Conservation (phyloP, 2,797 vertebrate species). For the Champsocephalus gunnari region DNA sequence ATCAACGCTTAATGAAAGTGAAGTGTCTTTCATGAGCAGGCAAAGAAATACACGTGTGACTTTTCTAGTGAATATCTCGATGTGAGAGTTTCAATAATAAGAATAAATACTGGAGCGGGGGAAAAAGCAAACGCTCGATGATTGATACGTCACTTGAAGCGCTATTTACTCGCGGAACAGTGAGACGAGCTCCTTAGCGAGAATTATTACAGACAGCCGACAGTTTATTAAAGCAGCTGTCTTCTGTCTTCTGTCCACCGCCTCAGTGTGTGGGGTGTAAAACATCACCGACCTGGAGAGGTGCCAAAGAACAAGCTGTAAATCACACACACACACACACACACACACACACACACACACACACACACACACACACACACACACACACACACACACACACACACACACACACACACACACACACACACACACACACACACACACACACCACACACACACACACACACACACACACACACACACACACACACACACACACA, state of each 20-base stretch:
- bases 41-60: neutral
- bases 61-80: neutral
- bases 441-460: too few species aligned
- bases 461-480: too few species aligned
- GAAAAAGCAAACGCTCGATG: constrained; percentile 27
- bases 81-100: constrained; percentile 35
- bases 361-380: too few species aligned
- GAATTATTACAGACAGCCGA: constrained; percentile 61
- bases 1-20: too few species aligned
- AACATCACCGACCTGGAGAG: constrained; percentile 58
- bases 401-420: too few species aligned
- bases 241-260: constrained; percentile 47
- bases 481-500: too few species aligned
- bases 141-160: constrained; percentile 53
- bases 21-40: neutral
- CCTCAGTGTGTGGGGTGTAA: constrained; percentile 36
- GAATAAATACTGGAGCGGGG: constrained; percentile 27
- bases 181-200: constrained; percentile 40
- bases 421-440: too few species aligned
- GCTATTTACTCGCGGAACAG: constrained; percentile 55
- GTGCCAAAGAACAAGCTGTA: constrained; percentile 70
- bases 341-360: too few species aligned
- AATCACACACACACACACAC: constrained; percentile 44
- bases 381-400: too few species aligned
- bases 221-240: constrained; percentile 53